Evolutionary conservation across 2,113 vertebrate genomes (phyloP), one percentile per base, ranked within the genome.

Genomic region (Datnioides undecimradiatus): DNA sequence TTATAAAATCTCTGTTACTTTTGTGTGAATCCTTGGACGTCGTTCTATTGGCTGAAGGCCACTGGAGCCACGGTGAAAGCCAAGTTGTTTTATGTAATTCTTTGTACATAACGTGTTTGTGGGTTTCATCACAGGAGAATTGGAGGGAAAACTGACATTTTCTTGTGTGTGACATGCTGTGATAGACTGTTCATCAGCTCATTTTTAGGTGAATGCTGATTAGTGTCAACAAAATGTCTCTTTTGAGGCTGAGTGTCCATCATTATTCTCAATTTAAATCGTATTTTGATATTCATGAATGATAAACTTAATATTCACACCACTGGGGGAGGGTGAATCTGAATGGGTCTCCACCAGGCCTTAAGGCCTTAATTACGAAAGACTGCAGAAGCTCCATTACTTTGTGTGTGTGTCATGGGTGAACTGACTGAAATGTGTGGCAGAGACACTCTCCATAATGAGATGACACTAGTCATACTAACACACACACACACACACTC

Each of bases 241-340:
- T 31, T 17, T 59, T 3, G 25, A n/a, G n/a, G n/a, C n/a, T n/a
- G n/a, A n/a, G n/a, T n/a, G n/a, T 29, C 14, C 19, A 46, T 17
- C 19, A 6, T 45, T 40, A 14, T 34, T 46, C 49, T 52, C 21
- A 71, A 27, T 74, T 66, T 51, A 21, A 76, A 49, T 51, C 51
- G 9, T 31, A n/a, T 57, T 83, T 71, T 83, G 11, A 71, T 70
- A 45, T 31, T 63, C 41, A 16, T 58, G 29, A 85, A 80, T 55
- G 57, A 67, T 21, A 68, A 49, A 40, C 14, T 63, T 84, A 67
- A 74, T 78, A 74, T 83, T 85, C 67, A 77, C 43, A 34, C 19
- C 6, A 46, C 29, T 25, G 10, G 8, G 8, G 41, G 54, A 11
- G 31, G 46, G 6, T n/a, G 48, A 54, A 25, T 45, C n/a, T 62